phyloP scores from a whole-genome alignment of 2,888 invertebrate genomes.

The Hydropsyche betteni region DNA sequence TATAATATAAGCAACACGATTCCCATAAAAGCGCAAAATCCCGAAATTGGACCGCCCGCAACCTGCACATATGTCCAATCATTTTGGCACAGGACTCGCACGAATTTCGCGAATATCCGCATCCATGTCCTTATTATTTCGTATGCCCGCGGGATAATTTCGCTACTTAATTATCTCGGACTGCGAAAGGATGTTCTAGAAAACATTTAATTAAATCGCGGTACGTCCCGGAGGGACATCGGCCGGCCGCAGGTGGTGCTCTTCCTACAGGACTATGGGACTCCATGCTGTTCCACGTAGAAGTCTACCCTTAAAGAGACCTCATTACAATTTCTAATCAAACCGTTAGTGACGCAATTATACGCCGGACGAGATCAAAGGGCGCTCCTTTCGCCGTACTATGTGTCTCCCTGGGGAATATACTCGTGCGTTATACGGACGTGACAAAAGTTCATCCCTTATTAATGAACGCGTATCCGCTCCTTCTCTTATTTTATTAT shows the following conservation, averaged over 20 bases:
- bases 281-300: not conserved
- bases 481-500: too few relatives aligned
- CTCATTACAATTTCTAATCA: slow-evolving; percentile 50
- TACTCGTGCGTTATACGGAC: slow-evolving; percentile 5
- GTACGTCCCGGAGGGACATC: not conserved
- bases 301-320: slow-evolving; percentile 43
- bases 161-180: slow-evolving; percentile 30
- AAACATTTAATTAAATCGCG: slow-evolving; percentile 36
- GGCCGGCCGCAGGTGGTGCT: slow-evolving; percentile 25
- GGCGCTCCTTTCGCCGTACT: slow-evolving; percentile 7
- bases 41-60: not conserved
- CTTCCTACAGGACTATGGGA: not conserved
- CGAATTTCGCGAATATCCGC: not conserved
- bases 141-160: slow-evolving; percentile 20
- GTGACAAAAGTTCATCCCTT: slow-evolving; percentile 34
- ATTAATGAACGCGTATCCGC: slow-evolving; percentile 23
- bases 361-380: slow-evolving; percentile 46
- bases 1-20: too few relatives aligned
- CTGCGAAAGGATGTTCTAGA: not conserved
- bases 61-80: not conserved
- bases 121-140: slow-evolving; percentile 20
- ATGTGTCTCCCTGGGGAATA: slow-evolving; percentile 7
- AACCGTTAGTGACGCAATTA: slow-evolving; percentile 48
- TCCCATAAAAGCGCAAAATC: not conserved
- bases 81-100: not conserved